Percentiles rank a stretch among this genome's conserved stretches.
Conservation (phyloP, 2,888 invertebrate species). For the Erannis defoliaria region DNA sequence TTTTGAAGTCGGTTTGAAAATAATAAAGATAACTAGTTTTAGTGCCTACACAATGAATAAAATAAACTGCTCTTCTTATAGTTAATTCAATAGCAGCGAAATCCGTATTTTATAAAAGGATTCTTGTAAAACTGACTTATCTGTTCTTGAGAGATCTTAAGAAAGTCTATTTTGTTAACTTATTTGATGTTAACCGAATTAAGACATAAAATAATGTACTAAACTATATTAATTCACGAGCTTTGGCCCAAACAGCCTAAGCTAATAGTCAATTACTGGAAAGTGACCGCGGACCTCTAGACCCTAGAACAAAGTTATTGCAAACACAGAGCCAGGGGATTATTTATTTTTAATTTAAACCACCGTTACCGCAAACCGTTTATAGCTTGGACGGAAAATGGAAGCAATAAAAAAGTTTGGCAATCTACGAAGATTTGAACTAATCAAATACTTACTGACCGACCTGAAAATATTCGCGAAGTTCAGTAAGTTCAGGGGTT, state of each 20-base stretch:
- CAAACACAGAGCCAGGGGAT: conserved; percentile 24
- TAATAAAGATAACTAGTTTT: too few relatives aligned
- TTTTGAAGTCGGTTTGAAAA: too few relatives aligned
- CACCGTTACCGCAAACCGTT: conserved; percentile 43
- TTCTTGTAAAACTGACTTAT: too few relatives aligned
- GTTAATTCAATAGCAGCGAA: too few relatives aligned
- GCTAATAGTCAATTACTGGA: conserved; percentile 18
- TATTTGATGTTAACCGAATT: neutral
- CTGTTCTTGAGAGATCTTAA: too few relatives aligned
- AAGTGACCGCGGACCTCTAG: conserved; percentile 8
- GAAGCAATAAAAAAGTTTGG: conserved; percentile 54
- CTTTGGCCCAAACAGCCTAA: conserved; percentile 13
- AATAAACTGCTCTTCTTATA: too few relatives aligned
- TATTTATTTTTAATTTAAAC: conserved; percentile 49
- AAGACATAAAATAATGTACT: neutral
- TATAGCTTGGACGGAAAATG: conserved; percentile 46
- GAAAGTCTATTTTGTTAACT: neutral
- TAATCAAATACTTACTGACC: conserved; percentile 44
- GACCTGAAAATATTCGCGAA: conserved; percentile 39
- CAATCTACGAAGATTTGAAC: conserved; percentile 41
- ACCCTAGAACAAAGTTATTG: conserved; percentile 22
- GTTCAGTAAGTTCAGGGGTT: conserved; percentile 35
- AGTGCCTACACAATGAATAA: too few relatives aligned
- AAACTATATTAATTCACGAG: conserved; percentile 7
- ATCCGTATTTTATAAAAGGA: too few relatives aligned